phyloP scores from a whole-genome alignment of 2,113 vertebrate species.

The Platichthys flesus region DNA sequence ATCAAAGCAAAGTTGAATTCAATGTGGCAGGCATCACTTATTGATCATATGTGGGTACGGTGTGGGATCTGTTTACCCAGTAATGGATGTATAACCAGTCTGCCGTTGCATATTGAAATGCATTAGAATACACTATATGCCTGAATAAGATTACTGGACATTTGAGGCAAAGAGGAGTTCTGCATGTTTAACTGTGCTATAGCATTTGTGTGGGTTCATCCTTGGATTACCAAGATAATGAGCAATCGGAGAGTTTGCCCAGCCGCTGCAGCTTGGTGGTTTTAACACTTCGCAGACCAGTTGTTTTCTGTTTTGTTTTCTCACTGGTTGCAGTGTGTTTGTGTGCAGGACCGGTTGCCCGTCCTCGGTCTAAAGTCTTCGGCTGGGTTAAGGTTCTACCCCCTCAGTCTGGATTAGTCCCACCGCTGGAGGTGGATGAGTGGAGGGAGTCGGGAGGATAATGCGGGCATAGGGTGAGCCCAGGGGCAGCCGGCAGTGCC shows the following conservation, averaged over 20 bases:
- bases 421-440: constrained; percentile 63
- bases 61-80: constrained; percentile 21
- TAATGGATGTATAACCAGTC: constrained; percentile 41
- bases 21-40: constrained; percentile 46
- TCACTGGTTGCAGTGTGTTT: constrained; percentile 5
- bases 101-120: constrained; percentile 36
- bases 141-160: constrained; percentile 6
- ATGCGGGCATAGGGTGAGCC: constrained; percentile 68
- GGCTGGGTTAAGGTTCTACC: constrained; percentile 36
- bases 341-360: constrained; percentile 26
- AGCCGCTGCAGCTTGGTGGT: background rate
- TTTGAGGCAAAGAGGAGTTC: background rate
- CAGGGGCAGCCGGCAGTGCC: constrained; percentile 56
- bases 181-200: background rate
- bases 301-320: constrained; percentile 17
- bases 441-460: constrained; percentile 62
- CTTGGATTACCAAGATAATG: constrained; percentile 18
- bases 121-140: constrained; percentile 17
- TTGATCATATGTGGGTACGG: constrained; percentile 39
- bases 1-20: constrained; percentile 54
- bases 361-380: constrained; percentile 1
- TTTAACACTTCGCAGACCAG: background rate
- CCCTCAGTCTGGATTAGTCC: constrained; percentile 65
- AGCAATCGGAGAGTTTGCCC: constrained; percentile 16
- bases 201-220: constrained; percentile 2